These are phyloP conservation scores for Lissonota sp. DNA, from an alignment of 2,888 invertebrate species.

Conservation along the genomic window DNA sequence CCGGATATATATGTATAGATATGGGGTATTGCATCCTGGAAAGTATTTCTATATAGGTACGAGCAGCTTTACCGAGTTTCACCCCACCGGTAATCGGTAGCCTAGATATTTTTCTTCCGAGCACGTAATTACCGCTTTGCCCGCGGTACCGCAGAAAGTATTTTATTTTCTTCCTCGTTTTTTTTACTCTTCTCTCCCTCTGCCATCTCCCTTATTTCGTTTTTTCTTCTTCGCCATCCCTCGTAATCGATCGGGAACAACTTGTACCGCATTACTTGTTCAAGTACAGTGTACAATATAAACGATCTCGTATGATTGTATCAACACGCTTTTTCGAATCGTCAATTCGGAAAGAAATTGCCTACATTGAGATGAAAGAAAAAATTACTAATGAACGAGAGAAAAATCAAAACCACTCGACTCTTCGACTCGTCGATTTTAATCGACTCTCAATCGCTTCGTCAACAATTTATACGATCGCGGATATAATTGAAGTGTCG, in stretches of 20 bases:
- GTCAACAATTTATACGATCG: no score
- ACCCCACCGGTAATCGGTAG: slow-evolving; percentile 74
- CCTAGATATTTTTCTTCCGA: slow-evolving; percentile 75
- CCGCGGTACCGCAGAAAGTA: slow-evolving; percentile 66
- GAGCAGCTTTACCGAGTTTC: slow-evolving; percentile 40
- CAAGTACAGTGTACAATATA: no score
- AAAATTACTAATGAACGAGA: no score
- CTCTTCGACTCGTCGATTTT: no score
- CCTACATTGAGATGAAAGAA: no score
- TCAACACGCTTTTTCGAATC: no score
- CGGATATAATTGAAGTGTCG: no score
- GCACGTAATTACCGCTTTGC: slow-evolving; percentile 74
- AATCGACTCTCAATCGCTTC: no score
- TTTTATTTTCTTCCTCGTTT: slow-evolving; percentile 67
- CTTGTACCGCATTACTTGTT: background rate
- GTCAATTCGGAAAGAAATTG: no score
- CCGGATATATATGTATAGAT: slow-evolving; percentile 1
- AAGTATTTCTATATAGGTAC: slow-evolving; percentile 30
- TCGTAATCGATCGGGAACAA: background rate
- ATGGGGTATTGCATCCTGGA: slow-evolving; percentile 14
- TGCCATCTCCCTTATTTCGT: no score
- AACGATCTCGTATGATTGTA: no score
- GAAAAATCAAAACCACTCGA: no score
- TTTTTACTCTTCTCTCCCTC: slow-evolving; percentile 16
- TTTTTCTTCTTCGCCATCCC: slow-evolving; percentile 15